Percentiles rank a stretch among this genome's conserved stretches.
These are phyloP conservation scores for Synanthedon tipuliformis DNA, from an alignment of 2,888 invertebrate genomes.

Conservation along the genomic window DNA sequence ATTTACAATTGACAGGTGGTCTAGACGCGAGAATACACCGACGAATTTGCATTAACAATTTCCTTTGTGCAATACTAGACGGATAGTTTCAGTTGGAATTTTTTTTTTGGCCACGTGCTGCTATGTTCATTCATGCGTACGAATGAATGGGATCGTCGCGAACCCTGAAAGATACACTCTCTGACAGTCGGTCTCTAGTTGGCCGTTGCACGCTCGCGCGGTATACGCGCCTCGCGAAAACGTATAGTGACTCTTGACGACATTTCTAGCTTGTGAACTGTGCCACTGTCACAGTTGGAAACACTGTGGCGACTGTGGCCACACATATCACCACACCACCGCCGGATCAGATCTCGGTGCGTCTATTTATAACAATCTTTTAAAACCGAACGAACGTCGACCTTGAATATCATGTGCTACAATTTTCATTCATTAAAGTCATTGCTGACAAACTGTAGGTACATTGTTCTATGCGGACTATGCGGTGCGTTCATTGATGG, in stretches of 20 bases:
- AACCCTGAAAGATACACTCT: conserved; percentile 21
- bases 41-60: not conserved
- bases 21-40: not conserved
- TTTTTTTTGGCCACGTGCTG: conserved; percentile 48
- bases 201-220: conserved; percentile 50
- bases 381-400: conserved; percentile 23
- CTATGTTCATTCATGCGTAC: conserved; percentile 55
- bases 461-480: conserved; percentile 15
- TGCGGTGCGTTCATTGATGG: conserved; percentile 21
- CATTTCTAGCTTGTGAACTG: not conserved
- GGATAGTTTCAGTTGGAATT: conserved; percentile 31
- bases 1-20: not conserved
- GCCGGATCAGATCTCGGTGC: conserved; percentile 45
- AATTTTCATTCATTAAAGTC: conserved; percentile 39
- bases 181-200: conserved; percentile 56
- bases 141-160: conserved; percentile 45
- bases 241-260: not conserved
- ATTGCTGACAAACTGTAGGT: conserved; percentile 3
- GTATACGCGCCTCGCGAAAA: conserved; percentile 29
- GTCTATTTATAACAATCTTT: conserved; percentile 39
- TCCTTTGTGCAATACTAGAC: conserved; percentile 10
- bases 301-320: not conserved
- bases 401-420: conserved; percentile 36
- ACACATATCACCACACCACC: conserved; percentile 17
- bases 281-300: not conserved